These are phyloP conservation scores for Arion vulgaris DNA, from an alignment of 1,140 invertebrate species.

Conservation along the genomic window DNA sequence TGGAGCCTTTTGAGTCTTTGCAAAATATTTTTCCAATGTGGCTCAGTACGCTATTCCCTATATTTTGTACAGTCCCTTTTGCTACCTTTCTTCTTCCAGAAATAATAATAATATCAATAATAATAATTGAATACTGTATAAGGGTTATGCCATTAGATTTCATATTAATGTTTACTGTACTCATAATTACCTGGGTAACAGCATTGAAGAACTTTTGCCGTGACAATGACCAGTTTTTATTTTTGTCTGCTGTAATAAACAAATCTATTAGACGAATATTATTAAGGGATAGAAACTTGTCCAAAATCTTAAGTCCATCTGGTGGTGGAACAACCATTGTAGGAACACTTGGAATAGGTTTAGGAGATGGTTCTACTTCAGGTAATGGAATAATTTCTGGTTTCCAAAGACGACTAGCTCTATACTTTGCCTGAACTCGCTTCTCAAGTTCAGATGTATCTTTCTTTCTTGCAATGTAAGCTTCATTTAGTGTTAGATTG, in stretches of 20 bases:
- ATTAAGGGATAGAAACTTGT: slow-evolving; percentile 60
- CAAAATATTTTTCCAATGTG: too few relatives aligned
- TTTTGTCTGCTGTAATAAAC: slow-evolving; percentile 64
- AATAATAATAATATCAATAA: background rate
- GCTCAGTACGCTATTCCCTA: too few relatives aligned
- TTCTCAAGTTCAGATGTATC: slow-evolving; percentile 65
- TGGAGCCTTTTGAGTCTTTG: too few relatives aligned
- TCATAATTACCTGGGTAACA: slow-evolving; percentile 56
- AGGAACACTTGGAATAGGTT: slow-evolving; percentile 38
- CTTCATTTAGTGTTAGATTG: slow-evolving; percentile 62
- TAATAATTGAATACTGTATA: background rate
- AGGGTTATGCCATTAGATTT: background rate
- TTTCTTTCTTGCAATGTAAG: slow-evolving; percentile 62
- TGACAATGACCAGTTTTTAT: slow-evolving; percentile 67
- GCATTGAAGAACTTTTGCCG: slow-evolving; percentile 63
- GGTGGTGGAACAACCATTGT: slow-evolving; percentile 55
- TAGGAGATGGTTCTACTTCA: slow-evolving; percentile 39
- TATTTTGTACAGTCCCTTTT: too few relatives aligned
- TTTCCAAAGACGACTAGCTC: slow-evolving; percentile 29
- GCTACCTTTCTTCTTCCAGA: too few relatives aligned
- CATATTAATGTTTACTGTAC: background rate
- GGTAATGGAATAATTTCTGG: slow-evolving; percentile 36
- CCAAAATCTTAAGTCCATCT: slow-evolving; percentile 59
- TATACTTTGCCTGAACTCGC: slow-evolving; percentile 55
- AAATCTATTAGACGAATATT: slow-evolving; percentile 67